Evolutionary conservation across 2,888 invertebrate genomes (phyloP).

Genomic region (Eurois occulta): DNA sequence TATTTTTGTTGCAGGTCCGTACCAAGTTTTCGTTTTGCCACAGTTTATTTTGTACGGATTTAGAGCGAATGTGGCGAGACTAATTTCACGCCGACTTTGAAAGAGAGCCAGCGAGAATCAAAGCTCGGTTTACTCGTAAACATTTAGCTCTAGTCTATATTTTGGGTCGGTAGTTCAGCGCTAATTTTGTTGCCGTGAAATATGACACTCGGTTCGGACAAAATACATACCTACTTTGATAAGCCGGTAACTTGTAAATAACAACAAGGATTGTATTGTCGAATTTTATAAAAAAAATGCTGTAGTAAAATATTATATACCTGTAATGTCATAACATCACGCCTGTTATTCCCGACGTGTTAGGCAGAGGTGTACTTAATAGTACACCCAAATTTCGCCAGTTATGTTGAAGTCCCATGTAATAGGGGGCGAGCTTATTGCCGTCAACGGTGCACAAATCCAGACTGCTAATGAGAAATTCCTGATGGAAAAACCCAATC

Average conservation of each 20-base stretch:
- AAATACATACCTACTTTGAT: constrained; percentile 57
- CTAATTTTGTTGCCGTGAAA: constrained; percentile 62
- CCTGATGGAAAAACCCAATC: no score
- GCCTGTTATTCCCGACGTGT: no score
- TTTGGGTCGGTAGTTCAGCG: constrained; percentile 59
- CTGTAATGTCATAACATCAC: no score
- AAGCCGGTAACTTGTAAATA: constrained; percentile 50
- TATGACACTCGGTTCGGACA: constrained; percentile 47
- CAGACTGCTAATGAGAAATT: no score
- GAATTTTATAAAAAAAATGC: not conserved
- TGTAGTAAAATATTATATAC: not conserved
- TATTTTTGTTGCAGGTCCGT: constrained; percentile 33
- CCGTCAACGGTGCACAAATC: no score
- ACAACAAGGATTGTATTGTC: constrained; percentile 10
- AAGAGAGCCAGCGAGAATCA: constrained; percentile 75
- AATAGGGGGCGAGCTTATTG: no score
- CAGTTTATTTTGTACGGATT: constrained; percentile 71
- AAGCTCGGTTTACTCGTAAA: constrained; percentile 70
- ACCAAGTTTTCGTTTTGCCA: constrained; percentile 56
- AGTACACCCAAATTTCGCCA: no score
- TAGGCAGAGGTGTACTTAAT: no score
- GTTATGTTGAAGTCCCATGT: no score
- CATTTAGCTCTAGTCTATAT: constrained; percentile 63
- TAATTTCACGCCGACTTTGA: constrained; percentile 79
- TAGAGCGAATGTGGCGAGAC: constrained; percentile 71